Evolutionary conservation across 2,797 vertebrate species (phyloP).

Genomic region (Denticeps clupeoides): DNA sequence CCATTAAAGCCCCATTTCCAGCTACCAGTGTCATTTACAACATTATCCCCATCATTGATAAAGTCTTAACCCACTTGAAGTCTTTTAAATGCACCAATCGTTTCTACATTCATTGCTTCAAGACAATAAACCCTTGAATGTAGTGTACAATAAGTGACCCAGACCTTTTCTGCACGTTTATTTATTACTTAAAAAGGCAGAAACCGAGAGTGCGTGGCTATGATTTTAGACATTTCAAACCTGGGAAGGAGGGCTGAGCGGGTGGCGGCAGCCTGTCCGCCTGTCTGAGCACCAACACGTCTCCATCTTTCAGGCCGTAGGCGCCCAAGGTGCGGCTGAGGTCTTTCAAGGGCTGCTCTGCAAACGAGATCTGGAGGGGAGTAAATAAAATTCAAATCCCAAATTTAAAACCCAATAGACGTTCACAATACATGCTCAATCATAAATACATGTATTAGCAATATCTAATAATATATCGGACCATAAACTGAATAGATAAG

Average conservation of each 20-base stretch:
- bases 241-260: slow-evolving; percentile 60
- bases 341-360: slow-evolving; percentile 82
- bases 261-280: slow-evolving; percentile 64
- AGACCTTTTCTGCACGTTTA: not conserved
- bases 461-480: no score
- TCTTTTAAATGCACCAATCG: no score
- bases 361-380: slow-evolving; percentile 70
- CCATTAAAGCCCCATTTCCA: no score
- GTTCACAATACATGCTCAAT: no score
- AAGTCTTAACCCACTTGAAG: no score
- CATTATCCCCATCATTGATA: no score
- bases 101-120: no score
- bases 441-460: no score
- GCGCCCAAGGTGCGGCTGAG: slow-evolving; percentile 82
- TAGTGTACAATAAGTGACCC: no score
- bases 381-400: not conserved
- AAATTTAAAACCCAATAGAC: not conserved
- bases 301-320: slow-evolving; percentile 91
- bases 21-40: no score
- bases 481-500: no score
- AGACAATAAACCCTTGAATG: no score
- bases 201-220: not conserved
- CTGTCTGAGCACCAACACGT: slow-evolving; percentile 88
- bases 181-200: not conserved
- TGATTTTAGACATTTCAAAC: slow-evolving; percentile 39